Evolutionary conservation across 1,140 invertebrate species (phyloP).

Genomic region (Gonioctena quinquepunctata): DNA sequence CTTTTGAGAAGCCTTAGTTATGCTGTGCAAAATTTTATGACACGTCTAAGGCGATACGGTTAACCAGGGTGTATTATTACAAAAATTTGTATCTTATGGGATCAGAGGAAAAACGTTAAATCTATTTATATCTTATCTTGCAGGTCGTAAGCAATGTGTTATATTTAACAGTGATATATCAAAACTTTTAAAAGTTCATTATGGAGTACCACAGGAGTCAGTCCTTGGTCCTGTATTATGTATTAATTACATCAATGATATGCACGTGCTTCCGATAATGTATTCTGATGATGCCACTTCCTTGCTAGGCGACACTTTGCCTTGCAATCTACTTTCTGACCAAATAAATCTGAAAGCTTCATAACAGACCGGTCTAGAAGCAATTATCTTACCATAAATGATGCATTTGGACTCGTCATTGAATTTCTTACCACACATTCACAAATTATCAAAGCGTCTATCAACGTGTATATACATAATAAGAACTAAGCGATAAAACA

Average conservation of each 20-base stretch:
- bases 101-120: background rate
- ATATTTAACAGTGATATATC: background rate
- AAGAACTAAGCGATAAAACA: no score
- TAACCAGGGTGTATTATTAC: slow-evolving; percentile 1
- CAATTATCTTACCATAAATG: no score
- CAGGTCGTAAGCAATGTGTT: background rate
- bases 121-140: slow-evolving; percentile 5
- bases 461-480: no score
- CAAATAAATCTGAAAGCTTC: background rate
- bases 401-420: no score
- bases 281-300: background rate
- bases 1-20: background rate
- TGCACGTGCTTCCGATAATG: background rate
- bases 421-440: no score
- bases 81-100: background rate
- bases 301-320: background rate
- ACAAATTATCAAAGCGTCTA: no score
- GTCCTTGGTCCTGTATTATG: no score
- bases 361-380: slow-evolving; percentile 1
- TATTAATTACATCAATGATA: background rate
- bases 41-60: background rate
- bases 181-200: no score
- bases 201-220: no score
- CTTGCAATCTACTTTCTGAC: background rate
- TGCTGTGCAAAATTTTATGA: slow-evolving; percentile 1